Conservation (phyloP, 1,140 invertebrate genomes). For the Rhagoletis pomonella region DNA sequence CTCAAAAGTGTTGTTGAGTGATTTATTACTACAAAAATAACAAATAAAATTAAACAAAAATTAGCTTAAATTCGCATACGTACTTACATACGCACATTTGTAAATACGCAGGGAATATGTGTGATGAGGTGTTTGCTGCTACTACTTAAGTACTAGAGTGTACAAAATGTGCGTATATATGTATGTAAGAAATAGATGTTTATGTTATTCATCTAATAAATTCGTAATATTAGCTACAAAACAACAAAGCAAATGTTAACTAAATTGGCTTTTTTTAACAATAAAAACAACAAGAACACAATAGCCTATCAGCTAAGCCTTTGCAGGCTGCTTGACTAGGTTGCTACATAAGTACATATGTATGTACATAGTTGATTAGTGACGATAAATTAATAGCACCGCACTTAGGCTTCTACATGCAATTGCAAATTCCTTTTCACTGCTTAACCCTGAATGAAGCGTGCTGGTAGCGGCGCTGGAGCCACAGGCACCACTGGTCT, state of each 20-base stretch:
- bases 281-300: constrained; percentile 49
- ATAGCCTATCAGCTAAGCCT: neutral
- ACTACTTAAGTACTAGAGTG: neutral
- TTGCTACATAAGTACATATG: neutral
- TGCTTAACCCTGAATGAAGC: constrained; percentile 34
- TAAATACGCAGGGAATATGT: neutral
- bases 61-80: neutral
- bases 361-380: neutral
- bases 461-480: constrained; percentile 59
- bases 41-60: constrained; percentile 15
- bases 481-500: constrained; percentile 59
- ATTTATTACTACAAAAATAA: constrained; percentile 51
- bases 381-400: neutral
- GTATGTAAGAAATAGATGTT: neutral
- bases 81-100: neutral
- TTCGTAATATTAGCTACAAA: constrained; percentile 19
- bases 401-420: neutral
- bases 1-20: constrained; percentile 42
- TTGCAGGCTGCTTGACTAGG: neutral
- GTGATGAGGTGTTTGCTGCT: neutral
- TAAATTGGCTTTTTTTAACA: constrained; percentile 54
- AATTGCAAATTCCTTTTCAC: neutral
- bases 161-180: neutral
- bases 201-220: neutral
- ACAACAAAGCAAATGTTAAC: constrained; percentile 45